phyloP scores from a whole-genome alignment of 2,888 invertebrate genomes.

The Polyommatus icarus region DNA sequence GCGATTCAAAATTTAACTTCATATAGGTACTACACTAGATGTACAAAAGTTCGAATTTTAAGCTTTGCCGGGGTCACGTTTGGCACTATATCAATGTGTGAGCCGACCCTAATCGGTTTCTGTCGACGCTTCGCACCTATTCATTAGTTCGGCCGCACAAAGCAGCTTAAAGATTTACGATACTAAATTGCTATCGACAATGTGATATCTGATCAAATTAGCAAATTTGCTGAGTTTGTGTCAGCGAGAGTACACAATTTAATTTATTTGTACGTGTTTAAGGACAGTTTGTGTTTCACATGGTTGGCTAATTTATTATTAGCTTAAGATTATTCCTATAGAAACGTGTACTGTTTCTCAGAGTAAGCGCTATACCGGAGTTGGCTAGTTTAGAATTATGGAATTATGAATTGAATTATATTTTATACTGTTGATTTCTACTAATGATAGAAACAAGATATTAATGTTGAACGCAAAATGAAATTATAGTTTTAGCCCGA shows the following conservation, averaged over 20 bases:
- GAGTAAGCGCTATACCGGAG: too few species aligned
- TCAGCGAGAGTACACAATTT: not conserved
- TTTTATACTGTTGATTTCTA: too few species aligned
- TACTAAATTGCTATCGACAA: conserved; percentile 50
- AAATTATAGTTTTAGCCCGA: not conserved
- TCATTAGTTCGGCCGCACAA: conserved; percentile 63
- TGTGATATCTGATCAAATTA: conserved; percentile 37
- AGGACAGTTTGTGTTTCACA: conserved; percentile 21
- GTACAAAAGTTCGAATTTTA: too few species aligned
- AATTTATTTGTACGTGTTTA: conserved; percentile 19
- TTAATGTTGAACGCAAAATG: not conserved
- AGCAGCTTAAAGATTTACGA: conserved; percentile 72
- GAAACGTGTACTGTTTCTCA: not conserved
- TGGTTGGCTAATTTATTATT: not conserved
- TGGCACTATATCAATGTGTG: not conserved
- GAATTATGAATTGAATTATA: too few species aligned
- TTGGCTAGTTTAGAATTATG: too few species aligned
- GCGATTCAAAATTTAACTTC: too few species aligned
- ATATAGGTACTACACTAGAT: too few species aligned
- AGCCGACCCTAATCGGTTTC: conserved; percentile 18
- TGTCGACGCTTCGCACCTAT: conserved; percentile 49
- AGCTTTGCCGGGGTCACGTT: not conserved
- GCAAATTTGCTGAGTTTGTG: conserved; percentile 12
- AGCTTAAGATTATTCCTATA: not conserved
- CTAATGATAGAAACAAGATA: not conserved